Conservation (phyloP, 2,113 vertebrate species). For the Planiliza haematocheilus region DNA sequence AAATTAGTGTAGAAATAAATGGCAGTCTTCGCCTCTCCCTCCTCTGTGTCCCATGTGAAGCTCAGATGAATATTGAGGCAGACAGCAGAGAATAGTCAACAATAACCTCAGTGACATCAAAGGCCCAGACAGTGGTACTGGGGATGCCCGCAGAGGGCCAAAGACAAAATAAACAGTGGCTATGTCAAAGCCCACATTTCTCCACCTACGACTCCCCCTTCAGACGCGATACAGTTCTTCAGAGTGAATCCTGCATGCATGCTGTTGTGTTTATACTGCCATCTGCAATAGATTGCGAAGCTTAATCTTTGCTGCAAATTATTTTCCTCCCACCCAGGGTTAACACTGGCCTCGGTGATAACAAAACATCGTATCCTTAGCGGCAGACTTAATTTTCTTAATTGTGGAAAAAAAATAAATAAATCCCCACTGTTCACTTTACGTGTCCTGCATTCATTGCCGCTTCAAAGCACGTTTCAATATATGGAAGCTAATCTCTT, state of each 20-base stretch:
- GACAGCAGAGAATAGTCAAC: conserved; percentile 77
- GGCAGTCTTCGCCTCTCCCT: conserved; percentile 61
- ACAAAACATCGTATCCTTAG: conserved; percentile 73
- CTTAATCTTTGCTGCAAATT: conserved; percentile 77
- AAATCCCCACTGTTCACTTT: conserved; percentile 68
- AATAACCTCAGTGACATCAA: conserved; percentile 83
- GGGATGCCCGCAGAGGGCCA: conserved; percentile 74
- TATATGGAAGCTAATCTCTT: conserved; percentile 57
- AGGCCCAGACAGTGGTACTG: conserved; percentile 76
- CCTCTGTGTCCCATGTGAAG: conserved; percentile 69
- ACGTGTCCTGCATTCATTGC: conserved; percentile 35
- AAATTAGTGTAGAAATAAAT: conserved; percentile 85
- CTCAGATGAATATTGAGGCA: conserved; percentile 71
- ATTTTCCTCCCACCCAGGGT: conserved; percentile 69
- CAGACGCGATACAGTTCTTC: conserved; percentile 51
- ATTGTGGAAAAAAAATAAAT: conserved; percentile 68
- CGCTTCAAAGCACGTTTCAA: conserved; percentile 62
- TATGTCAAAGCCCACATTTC: conserved; percentile 63
- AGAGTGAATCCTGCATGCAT: conserved; percentile 49
- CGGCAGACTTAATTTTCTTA: conserved; percentile 75
- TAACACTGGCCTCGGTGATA: conserved; percentile 67
- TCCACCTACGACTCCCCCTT: conserved; percentile 44
- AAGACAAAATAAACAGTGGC: conserved; percentile 74
- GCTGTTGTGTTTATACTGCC: conserved; percentile 60
- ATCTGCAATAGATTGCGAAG: conserved; percentile 57